Conservation (phyloP, 1,140 invertebrate species). For the Nephila pilipes region DNA sequence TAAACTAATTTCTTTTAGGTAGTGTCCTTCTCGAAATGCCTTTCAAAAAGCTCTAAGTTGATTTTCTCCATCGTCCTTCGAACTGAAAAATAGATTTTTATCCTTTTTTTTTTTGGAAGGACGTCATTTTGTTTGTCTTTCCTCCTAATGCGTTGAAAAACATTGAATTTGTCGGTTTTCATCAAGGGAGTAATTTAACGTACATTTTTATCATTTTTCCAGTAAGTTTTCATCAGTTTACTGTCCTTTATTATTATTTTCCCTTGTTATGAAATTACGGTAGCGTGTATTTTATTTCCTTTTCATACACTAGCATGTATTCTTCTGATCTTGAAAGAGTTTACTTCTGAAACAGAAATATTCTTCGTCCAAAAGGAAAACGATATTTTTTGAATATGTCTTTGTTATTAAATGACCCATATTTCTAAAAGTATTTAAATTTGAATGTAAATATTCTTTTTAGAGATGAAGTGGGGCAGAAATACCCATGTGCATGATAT, state of each 20-base stretch:
- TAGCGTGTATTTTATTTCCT: not conserved
- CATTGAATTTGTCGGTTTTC: constrained; percentile 6
- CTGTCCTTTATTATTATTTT: not conserved
- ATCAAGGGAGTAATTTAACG: constrained; percentile 5
- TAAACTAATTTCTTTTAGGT: not conserved
- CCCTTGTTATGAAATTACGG: not conserved
- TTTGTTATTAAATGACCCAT: no score
- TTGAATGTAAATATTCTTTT: not conserved
- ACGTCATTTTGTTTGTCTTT: not conserved
- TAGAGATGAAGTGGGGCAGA: not conserved
- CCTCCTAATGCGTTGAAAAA: not conserved
- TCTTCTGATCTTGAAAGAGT: not conserved
- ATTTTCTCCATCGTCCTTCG: not conserved
- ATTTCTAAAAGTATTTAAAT: not conserved
- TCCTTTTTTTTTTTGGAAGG: not conserved
- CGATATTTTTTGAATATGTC: not conserved
- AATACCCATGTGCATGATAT: not conserved
- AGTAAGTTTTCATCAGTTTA: not conserved
- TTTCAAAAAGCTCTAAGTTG: constrained; percentile 5
- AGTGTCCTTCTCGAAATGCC: not conserved
- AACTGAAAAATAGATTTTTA: constrained; percentile 3
- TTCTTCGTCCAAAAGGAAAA: not conserved
- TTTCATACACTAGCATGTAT: not conserved
- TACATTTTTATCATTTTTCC: not conserved
- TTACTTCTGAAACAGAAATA: not conserved